Evolutionary conservation across 2,888 invertebrate species (phyloP), one percentile per base, ranked within the genome.

Genomic region (Linyphia triangularis): DNA sequence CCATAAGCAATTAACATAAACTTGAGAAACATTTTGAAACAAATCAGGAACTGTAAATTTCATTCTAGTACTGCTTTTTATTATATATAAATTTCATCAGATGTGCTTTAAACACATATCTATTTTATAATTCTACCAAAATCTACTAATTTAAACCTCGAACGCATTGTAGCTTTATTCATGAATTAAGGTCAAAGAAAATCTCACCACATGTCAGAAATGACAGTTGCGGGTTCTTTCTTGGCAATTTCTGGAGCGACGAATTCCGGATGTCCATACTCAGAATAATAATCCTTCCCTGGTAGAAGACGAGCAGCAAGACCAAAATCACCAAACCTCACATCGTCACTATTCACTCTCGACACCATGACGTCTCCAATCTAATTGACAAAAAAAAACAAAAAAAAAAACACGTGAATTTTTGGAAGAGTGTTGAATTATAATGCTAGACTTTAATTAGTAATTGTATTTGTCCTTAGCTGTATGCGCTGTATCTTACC

Each of bases 311-410:
- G 95, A 82, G 97, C 95, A 0, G 97, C 95, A 6, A 98, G 94
- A 0, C 98, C 97, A 92, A 98, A 98, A 93, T 99, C 98, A 90
- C 96, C 95, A 79, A 99, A 95, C 92, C 97, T 97, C 72, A 99
- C 94, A 90, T 96, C 96, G 92, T 97, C 96, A 90, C 97, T 96
- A 67, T 97, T 97, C 1, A 96, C 95, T 92, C 97, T 96, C 0
- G 97, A 95, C 9, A 98, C 95, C 13, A 98, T 93, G 0, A 98
- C 94, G 92, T 98, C 97, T 77, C 97, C 97, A 91, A 91, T 88
- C 90, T 90, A 16, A 59, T n/a, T n/a, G n/a, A n/a, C n/a, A n/a
- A 30, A 5, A 57, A 22, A 16, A n/a, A 10, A 70, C 5, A 70
- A 33, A 10, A 0, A 28, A 16, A 1, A 28, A 33, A 26, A 7